These are phyloP conservation scores for Vimba vimba DNA, from an alignment of 2,113 vertebrate species.

Conservation along the genomic window DNA sequence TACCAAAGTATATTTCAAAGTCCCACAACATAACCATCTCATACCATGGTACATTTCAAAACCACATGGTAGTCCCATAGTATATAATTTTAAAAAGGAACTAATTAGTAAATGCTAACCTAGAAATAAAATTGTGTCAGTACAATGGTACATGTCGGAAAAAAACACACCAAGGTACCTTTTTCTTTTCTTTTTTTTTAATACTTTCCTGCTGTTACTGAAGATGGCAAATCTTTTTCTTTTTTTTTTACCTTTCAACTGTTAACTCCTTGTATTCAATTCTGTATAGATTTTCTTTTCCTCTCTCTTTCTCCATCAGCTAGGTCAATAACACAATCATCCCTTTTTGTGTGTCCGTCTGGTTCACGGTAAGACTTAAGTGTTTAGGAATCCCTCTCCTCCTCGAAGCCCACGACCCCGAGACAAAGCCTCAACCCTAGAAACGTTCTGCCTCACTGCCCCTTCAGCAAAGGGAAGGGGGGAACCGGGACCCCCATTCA, in stretches of 20 bases:
- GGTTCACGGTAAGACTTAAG: slow-evolving; percentile 60
- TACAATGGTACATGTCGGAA: not conserved
- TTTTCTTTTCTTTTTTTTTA: not conserved
- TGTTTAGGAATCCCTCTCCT: slow-evolving; percentile 68
- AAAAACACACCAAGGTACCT: not conserved
- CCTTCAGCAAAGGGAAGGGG: slow-evolving; percentile 47
- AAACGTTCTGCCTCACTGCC: slow-evolving; percentile 65
- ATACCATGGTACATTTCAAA: not conserved
- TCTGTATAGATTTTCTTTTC: slow-evolving; percentile 21
- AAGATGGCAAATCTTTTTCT: not conserved
- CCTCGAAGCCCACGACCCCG: slow-evolving; percentile 65
- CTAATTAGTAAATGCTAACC: too few relatives aligned
- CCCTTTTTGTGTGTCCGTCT: slow-evolving; percentile 26
- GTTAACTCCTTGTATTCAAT: not conserved
- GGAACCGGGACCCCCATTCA: slow-evolving; percentile 63
- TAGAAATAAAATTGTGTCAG: too few relatives aligned
- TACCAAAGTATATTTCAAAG: not conserved
- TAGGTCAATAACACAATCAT: slow-evolving; percentile 35
- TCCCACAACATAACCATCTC: not conserved
- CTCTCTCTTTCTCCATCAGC: slow-evolving; percentile 36
- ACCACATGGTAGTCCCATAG: not conserved
- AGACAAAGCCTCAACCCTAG: slow-evolving; percentile 72
- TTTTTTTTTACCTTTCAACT: slow-evolving; percentile 45
- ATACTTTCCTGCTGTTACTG: not conserved
- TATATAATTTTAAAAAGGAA: too few relatives aligned